Evolutionary conservation across 2,113 vertebrate species (phyloP).

Genomic region (Irena cyanogastra): DNA sequence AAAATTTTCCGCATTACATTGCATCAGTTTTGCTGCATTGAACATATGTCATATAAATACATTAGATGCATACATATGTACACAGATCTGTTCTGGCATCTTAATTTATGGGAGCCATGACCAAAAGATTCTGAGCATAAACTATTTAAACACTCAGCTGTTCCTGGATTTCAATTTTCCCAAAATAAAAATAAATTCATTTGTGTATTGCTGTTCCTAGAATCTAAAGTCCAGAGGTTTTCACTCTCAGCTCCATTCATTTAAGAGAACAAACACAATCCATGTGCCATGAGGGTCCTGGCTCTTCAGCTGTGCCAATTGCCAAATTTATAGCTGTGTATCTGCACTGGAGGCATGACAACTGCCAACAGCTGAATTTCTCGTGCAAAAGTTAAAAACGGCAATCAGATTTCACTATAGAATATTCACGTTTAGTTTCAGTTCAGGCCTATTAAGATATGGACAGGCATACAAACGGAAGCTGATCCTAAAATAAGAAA

Average conservation of each 20-base stretch:
- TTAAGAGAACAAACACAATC: background rate
- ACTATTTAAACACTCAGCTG: background rate
- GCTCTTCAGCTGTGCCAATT: background rate
- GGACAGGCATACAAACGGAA: background rate
- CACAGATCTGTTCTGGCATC: background rate
- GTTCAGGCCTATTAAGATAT: background rate
- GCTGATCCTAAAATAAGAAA: background rate
- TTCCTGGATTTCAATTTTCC: background rate
- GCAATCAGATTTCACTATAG: background rate
- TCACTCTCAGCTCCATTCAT: background rate
- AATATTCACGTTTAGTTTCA: background rate
- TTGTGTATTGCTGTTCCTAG: background rate
- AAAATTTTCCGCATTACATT: background rate
- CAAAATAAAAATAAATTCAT: background rate
- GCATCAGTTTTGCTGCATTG: background rate
- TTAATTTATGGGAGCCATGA: background rate
- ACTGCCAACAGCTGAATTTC: accelerated
- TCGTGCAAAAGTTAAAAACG: background rate
- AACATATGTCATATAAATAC: background rate
- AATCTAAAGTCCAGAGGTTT: background rate
- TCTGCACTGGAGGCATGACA: background rate
- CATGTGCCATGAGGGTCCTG: accelerated
- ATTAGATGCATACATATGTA: background rate
- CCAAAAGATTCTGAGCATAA: background rate
- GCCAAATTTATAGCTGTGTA: background rate